Evolutionary conservation across 2,888 invertebrate genomes (phyloP).

Genomic region (Amblyjoppa proteus): DNA sequence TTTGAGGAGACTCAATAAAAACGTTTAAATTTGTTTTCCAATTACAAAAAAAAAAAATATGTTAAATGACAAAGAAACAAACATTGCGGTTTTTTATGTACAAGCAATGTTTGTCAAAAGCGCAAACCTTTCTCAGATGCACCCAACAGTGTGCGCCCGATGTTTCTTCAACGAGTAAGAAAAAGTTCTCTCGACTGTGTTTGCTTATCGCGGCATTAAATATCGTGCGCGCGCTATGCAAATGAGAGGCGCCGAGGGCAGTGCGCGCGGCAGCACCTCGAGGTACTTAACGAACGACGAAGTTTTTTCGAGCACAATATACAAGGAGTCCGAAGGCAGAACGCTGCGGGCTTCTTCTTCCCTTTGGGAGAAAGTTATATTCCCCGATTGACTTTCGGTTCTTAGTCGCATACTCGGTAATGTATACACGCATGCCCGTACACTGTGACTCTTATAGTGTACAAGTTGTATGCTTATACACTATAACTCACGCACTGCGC

Average conservation of each 20-base stretch:
- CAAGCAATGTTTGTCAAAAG: neutral
- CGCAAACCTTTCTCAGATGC: neutral
- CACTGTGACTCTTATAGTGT: neutral
- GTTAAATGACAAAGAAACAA: neutral
- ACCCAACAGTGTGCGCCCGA: neutral
- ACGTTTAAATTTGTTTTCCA: too few species aligned
- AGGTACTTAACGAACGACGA: conserved; percentile 64
- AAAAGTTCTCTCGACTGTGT: conserved; percentile 19
- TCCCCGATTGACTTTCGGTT: conserved; percentile 74
- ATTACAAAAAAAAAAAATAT: too few species aligned
- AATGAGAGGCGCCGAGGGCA: conserved; percentile 51
- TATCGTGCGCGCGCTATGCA: conserved; percentile 37
- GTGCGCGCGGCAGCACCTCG: conserved; percentile 30
- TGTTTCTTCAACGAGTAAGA: neutral
- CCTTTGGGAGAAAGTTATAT: conserved; percentile 76
- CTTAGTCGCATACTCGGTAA: conserved; percentile 50
- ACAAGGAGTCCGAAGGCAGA: conserved; percentile 18
- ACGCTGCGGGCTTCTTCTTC: conserved; percentile 62
- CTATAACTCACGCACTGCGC: conserved; percentile 15
- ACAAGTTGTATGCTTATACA: neutral
- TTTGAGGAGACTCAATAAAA: too few species aligned
- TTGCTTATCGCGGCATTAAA: conserved; percentile 43
- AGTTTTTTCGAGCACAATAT: conserved; percentile 49
- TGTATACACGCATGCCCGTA: conserved; percentile 20
- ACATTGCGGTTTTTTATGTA: neutral